Conservation (phyloP, 2,113 vertebrate genomes). For the Glaucomys volans region DNA sequence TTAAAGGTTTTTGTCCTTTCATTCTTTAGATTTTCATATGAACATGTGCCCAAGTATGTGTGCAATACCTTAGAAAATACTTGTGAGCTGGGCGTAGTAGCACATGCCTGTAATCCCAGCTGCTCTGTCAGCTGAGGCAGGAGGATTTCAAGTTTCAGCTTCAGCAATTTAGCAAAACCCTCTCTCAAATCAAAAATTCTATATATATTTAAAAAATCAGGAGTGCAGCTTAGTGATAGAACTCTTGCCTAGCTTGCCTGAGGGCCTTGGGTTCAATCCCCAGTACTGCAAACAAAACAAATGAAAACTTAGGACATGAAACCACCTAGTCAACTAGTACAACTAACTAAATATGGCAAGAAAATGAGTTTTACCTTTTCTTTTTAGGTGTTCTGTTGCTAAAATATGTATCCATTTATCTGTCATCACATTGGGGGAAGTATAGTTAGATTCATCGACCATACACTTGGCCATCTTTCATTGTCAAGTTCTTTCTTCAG, state of each 20-base stretch:
- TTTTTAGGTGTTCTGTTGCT: neutral
- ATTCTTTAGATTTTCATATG: slow-evolving; percentile 12
- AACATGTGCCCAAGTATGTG: slow-evolving; percentile 17
- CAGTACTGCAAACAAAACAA: neutral
- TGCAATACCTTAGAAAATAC: slow-evolving; percentile 30
- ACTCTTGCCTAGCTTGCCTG: neutral
- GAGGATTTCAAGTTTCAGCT: neutral
- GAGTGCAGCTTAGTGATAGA: neutral
- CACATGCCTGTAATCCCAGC: neutral
- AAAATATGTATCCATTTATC: slow-evolving; percentile 23
- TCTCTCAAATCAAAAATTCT: neutral
- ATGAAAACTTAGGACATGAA: neutral
- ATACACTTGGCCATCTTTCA: slow-evolving; percentile 26
- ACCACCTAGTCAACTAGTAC: neutral
- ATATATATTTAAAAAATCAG: neutral
- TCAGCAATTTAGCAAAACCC: neutral
- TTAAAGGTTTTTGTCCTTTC: neutral
- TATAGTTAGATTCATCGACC: slow-evolving; percentile 14
- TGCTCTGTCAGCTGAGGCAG: neutral
- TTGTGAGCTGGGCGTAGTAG: neutral
- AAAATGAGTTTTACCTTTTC: slow-evolving; percentile 37
- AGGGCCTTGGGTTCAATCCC: neutral
- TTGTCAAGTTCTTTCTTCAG: slow-evolving; percentile 29
- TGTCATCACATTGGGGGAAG: neutral
- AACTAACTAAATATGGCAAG: neutral